Conservation (phyloP, 2,797 vertebrate species). For the Hippocampus kuda region DNA sequence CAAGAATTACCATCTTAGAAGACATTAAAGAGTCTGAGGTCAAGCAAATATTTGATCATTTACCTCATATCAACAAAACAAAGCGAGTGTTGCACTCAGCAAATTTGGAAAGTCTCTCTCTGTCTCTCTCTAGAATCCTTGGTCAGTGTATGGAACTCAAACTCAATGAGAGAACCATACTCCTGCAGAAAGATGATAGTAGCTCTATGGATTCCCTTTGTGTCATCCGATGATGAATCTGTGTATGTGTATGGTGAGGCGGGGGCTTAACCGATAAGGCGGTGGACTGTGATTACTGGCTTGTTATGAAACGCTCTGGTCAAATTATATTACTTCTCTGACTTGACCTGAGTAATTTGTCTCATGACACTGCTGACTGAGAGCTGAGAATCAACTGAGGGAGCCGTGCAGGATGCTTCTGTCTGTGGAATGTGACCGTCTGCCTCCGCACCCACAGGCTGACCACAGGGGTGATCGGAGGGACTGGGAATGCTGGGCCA, state of each 20-base stretch:
- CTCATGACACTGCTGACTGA: slow-evolving; percentile 15
- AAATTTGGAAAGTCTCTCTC: slow-evolving; percentile 21
- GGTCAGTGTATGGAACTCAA: slow-evolving; percentile 12
- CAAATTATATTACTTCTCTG: slow-evolving; percentile 25
- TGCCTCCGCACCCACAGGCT: slow-evolving; percentile 63
- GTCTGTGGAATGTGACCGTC: slow-evolving; percentile 55
- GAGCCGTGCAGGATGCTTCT: slow-evolving; percentile 38
- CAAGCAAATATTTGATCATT: slow-evolving; percentile 49
- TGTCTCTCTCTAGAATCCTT: background rate
- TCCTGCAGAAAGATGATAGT: slow-evolving; percentile 33
- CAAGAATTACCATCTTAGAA: slow-evolving; percentile 50
- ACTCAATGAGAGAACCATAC: slow-evolving; percentile 9
- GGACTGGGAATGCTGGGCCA: slow-evolving; percentile 59
- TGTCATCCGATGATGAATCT: background rate
- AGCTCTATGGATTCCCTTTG: slow-evolving; percentile 7
- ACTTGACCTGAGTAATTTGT: slow-evolving; percentile 12
- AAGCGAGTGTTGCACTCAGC: slow-evolving; percentile 34
- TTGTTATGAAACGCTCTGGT: slow-evolving; percentile 14
- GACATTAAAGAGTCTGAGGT: slow-evolving; percentile 44
- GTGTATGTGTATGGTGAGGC: slow-evolving; percentile 9
- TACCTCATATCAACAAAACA: slow-evolving; percentile 31
- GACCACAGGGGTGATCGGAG: slow-evolving; percentile 60
- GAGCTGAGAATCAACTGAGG: slow-evolving; percentile 22
- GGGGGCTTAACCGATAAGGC: slow-evolving; percentile 14
- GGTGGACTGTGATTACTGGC: slow-evolving; percentile 24